A percentile compares a stretch with the other conserved stretches of the same genome.
Conservation (phyloP, 2,888 invertebrate genomes). For the Nowickia ferox region DNA sequence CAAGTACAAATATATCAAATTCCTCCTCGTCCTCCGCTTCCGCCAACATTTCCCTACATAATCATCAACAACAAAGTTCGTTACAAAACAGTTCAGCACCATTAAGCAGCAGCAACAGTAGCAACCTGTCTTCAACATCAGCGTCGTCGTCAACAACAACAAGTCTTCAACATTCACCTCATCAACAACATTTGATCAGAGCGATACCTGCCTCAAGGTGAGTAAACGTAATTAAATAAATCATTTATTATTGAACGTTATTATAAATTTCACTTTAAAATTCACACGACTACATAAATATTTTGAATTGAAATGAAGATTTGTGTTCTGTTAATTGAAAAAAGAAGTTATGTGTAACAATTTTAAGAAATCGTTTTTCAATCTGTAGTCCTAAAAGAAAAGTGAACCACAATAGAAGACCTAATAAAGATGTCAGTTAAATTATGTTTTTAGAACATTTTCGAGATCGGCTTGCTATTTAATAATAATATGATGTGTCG, state of each 20-base stretch:
- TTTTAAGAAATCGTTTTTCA: too few relatives aligned
- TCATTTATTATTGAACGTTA: not conserved
- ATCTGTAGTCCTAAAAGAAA: too few relatives aligned
- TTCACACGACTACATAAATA: not conserved
- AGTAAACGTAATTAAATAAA: conserved; percentile 60
- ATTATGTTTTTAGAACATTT: too few relatives aligned
- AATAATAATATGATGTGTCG: too few relatives aligned
- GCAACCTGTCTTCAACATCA: conserved; percentile 71
- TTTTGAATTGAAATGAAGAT: conserved; percentile 22
- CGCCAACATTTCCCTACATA: conserved; percentile 33
- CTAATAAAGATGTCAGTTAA: too few relatives aligned
- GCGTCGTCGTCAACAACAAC: conserved; percentile 67
- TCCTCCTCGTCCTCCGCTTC: conserved; percentile 48
- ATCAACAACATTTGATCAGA: conserved; percentile 81
- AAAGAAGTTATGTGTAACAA: not conserved
- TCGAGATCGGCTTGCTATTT: too few relatives aligned
- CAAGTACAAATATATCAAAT: conserved; percentile 66
- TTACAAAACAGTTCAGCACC: conserved; percentile 73
- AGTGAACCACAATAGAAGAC: too few relatives aligned
- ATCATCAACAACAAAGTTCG: conserved; percentile 67
- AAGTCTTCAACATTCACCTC: conserved; percentile 77
- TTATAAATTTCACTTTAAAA: conserved; percentile 18
- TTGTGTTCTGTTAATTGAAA: not conserved
- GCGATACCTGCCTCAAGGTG: conserved; percentile 82
- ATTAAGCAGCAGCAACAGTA: conserved; percentile 42